Base-by-base conservation (phyloP, 2,113 vertebrate genomes). In the Eptesicus fuscus region DNA sequence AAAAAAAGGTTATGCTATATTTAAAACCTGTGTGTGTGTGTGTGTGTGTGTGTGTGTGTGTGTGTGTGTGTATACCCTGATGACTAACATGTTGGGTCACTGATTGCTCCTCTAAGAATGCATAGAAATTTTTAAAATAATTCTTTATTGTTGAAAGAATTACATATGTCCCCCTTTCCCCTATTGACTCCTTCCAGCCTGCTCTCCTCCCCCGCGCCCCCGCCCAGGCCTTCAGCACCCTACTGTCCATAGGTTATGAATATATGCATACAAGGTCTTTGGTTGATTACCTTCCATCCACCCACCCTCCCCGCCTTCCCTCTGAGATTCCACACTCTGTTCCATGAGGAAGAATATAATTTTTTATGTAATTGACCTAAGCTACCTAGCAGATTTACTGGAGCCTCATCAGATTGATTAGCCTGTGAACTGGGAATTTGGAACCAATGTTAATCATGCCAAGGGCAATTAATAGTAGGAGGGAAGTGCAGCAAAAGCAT, bases 301-400 rank as follows among this genome's bases (percentile, higher is more conserved):
- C 25, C 59, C 23, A 61, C 25, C 59, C 25, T 61, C 59, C 23
- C 59, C 25, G 3, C 59, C 59, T 61, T 28, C 25, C 25, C 59
- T 61, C 59, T 61, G 56, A 12, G 25, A 59, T 61, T 61, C 23
- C 59, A 61, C 59, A 28, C 25, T 61, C 59, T 61, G 59, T 61
- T 61, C 25, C 59, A 28, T 28, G 59, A 96, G 53, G 32, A 96
- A 84, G 63, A 53, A 59, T 13, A 78, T 82, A 89, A 83, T 92
- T 91, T 88, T 88, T 90, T 71, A 70, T 65, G 53, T 25, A 77
- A 51, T 78, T 95, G 84, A 94, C 88, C 32, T 85, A 93, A 89
- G 74, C 28, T 96, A 37, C 56, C 28, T 90, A 73, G 32, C 18
- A 74, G 17, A 18, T 63, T 90, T 59, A 69, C 25, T 70, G 63